These are phyloP conservation scores for Stratiomys singularior DNA, from an alignment of 2,888 invertebrate genomes.

Conservation along the genomic window DNA sequence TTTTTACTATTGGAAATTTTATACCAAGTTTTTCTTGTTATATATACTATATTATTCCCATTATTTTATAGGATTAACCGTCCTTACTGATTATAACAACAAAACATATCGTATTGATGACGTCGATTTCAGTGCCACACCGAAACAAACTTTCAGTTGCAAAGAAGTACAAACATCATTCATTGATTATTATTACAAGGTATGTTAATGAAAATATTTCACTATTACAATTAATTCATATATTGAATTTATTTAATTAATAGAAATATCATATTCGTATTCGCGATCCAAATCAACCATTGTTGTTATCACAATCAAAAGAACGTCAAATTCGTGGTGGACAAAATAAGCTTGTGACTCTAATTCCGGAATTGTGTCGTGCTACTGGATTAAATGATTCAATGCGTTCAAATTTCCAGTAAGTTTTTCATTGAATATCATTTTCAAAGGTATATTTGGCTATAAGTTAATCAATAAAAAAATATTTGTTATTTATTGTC, in stretches of 20 bases:
- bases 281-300: slow-evolving; percentile 74
- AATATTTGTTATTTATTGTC: too few species aligned
- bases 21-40: too few species aligned
- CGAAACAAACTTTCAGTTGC: slow-evolving; percentile 72
- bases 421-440: slow-evolving; percentile 60
- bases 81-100: slow-evolving; percentile 83
- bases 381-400: slow-evolving; percentile 83
- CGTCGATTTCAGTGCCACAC: slow-evolving; percentile 73
- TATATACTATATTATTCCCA: too few species aligned
- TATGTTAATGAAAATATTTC: slow-evolving; percentile 56
- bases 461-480: too few species aligned
- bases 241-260: background rate
- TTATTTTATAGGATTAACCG: slow-evolving; percentile 62
- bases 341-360: slow-evolving; percentile 71
- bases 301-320: slow-evolving; percentile 79
- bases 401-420: slow-evolving; percentile 72
- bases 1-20: too few species aligned
- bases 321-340: slow-evolving; percentile 78
- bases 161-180: slow-evolving; percentile 72
- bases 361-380: slow-evolving; percentile 87
- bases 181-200: slow-evolving; percentile 73
- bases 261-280: slow-evolving; percentile 78
- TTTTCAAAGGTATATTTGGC: too few species aligned
- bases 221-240: slow-evolving; percentile 50
- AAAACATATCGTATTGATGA: slow-evolving; percentile 74